A percentile compares a stretch with the other conserved stretches of the same genome.
Evolutionary conservation across 1,140 invertebrate genomes (phyloP).

Genomic region (Mactra quadrangularis): DNA sequence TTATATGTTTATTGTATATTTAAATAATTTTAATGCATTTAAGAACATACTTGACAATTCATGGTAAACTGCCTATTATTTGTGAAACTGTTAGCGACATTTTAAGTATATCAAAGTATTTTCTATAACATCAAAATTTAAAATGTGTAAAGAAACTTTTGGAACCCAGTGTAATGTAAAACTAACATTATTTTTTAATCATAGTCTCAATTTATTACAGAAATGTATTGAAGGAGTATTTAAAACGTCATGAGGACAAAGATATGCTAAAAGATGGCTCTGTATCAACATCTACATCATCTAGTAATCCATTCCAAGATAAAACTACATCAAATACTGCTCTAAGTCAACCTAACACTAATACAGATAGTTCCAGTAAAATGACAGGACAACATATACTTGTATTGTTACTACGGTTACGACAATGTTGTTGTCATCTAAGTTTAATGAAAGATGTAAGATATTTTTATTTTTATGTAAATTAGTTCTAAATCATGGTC

Average conservation of each 20-base stretch:
- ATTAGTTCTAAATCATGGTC: neutral
- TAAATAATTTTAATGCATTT: too few species aligned
- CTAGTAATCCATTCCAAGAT: conserved; percentile 53
- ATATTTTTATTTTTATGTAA: conserved; percentile 57
- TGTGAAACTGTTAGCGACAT: too few species aligned
- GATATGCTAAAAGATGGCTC: conserved; percentile 54
- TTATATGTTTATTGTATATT: too few species aligned
- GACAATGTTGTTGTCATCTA: conserved; percentile 95
- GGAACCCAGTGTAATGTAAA: too few species aligned
- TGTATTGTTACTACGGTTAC: conserved; percentile 91
- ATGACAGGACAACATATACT: conserved; percentile 86
- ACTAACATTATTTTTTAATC: too few species aligned
- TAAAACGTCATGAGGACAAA: conserved; percentile 81
- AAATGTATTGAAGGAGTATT: conserved; percentile 74
- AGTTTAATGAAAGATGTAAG: conserved; percentile 88
- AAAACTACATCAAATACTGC: neutral
- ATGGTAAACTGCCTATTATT: too few species aligned
- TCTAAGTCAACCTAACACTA: neutral
- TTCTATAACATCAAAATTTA: too few species aligned
- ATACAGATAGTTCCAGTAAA: neutral
- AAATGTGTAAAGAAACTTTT: too few species aligned
- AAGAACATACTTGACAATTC: too few species aligned
- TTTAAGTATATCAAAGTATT: too few species aligned
- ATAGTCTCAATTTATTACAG: too few species aligned
- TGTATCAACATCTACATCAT: neutral